Base-by-base conservation (phyloP, 1,140 invertebrate genomes). In the Drepana arcuata region DNA sequence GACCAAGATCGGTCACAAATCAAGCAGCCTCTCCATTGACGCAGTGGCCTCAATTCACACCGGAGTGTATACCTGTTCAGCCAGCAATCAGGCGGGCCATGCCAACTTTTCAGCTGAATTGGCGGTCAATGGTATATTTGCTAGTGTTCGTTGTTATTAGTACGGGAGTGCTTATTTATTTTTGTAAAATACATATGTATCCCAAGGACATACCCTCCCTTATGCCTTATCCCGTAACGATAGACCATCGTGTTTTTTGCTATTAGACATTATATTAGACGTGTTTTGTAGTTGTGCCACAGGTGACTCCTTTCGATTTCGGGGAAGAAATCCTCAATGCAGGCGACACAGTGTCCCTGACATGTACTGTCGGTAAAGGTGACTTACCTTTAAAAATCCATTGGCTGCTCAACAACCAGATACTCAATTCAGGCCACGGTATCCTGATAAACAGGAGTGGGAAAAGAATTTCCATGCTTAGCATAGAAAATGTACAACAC, bases 21-120 rank as follows among this genome's bases (percentile, higher is more conserved):
- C 87, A 2, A 92, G 88, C 71, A 87, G 90, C 42, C 75, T 93
- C 31, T 89, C 88, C 43, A 92, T 93, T 53, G 89, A 92, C 49
- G 85, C 88, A 2, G 89, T 93, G 5, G 85, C 85, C 15, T 87
- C 88, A 2, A 83, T 85, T 48, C 90, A 93, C 69, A 88, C 85
- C 13, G 90, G 90, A 33, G 84, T 88, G 34, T 94, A 93, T 63
- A 93, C 91, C 7, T 94, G 92, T 67, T 84, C 84, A 33, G 89
- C 87, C 14, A 84, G 65, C 23, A 92, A 91, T 73, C 68, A 75
- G 34, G 92, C 90, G 3, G 90, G 90, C 23, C 85, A 83, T 41
- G 84, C 86, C 1, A 89, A 87, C 65, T 86, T 87, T 59, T 88
- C 86, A 10, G 81, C 89, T 12, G 82, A 86, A 34, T 69, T 91